These are phyloP conservation scores for Rissa tridactyla DNA, from an alignment of 2,113 vertebrate species.

Conservation along the genomic window DNA sequence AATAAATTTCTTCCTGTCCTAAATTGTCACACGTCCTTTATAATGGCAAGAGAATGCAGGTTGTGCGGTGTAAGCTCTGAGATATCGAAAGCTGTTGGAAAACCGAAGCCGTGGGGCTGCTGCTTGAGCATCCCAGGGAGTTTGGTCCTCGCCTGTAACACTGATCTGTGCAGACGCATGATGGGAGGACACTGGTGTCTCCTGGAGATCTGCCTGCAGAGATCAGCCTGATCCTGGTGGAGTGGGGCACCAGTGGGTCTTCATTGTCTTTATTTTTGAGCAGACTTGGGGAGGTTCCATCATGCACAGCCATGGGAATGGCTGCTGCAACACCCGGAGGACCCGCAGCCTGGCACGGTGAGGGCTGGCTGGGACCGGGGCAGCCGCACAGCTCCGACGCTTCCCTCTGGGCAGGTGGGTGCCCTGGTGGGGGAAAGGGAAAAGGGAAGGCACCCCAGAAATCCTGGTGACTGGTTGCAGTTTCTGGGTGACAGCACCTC, in stretches of 20 bases:
- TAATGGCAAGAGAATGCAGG: background rate
- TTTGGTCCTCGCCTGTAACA: background rate
- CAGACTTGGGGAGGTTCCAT: background rate
- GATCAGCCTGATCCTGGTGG: background rate
- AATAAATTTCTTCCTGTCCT: background rate
- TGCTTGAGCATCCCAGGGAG: background rate
- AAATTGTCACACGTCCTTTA: background rate
- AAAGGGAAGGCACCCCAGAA: background rate
- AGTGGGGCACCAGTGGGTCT: background rate
- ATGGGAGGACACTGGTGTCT: background rate
- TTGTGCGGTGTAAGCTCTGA: background rate
- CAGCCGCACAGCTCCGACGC: background rate
- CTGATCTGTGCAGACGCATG: background rate
- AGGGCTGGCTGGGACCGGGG: background rate
- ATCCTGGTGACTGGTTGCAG: background rate
- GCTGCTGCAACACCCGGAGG: background rate
- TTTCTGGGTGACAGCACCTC: background rate
- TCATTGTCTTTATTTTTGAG: background rate
- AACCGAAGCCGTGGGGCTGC: background rate
- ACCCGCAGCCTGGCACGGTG: background rate
- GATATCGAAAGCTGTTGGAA: background rate
- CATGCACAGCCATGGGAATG: background rate
- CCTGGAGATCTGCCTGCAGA: background rate
- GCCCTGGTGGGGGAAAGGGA: background rate
- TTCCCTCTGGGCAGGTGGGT: background rate